phyloP scores from a whole-genome alignment of 1,140 invertebrate genomes.

The Cherax quadricarinatus region DNA sequence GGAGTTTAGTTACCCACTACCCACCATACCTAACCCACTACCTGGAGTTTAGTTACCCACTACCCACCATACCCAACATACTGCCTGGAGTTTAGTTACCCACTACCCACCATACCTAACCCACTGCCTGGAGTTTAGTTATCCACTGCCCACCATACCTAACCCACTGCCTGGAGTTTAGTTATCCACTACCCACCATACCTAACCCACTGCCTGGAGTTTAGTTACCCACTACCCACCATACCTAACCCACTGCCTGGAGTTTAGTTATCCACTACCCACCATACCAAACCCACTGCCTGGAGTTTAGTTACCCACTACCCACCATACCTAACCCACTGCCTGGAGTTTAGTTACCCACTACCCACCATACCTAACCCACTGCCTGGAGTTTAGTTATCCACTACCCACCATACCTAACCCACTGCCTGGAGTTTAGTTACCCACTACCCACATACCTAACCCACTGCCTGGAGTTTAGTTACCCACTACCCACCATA shows the following conservation, averaged over 20 bases:
- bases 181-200: no score
- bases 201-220: not conserved
- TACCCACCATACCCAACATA: not conserved
- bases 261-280: no score
- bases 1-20: not conserved
- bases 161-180: not conserved
- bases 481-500: not conserved
- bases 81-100: not conserved
- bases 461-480: not conserved
- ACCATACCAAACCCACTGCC: not conserved
- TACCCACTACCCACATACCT: not conserved
- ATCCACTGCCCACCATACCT: not conserved
- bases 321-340: not conserved
- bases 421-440: not conserved
- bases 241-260: not conserved
- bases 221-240: not conserved
- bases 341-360: not conserved
- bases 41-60: not conserved
- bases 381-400: not conserved
- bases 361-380: not conserved
- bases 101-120: not conserved
- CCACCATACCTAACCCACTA: not conserved
- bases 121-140: not conserved
- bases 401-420: not conserved
- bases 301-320: not conserved